Evolutionary conservation across 2,888 invertebrate species (phyloP).

Genomic region (Pteria penguin): DNA sequence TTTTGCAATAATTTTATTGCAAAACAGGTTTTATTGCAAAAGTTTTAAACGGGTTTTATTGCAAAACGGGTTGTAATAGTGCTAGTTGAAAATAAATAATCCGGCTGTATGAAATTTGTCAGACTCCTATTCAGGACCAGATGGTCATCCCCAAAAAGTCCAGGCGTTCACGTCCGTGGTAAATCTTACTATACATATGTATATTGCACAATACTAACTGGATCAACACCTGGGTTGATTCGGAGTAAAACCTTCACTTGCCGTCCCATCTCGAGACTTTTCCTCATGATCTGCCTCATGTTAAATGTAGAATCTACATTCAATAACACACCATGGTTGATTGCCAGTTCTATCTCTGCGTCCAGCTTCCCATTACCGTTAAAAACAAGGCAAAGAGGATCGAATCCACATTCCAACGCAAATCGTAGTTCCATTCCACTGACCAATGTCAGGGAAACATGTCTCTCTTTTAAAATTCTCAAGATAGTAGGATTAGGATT

Average conservation of each 20-base stretch:
- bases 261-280: constrained; percentile 55
- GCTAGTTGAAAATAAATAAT: too few relatives aligned
- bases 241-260: constrained; percentile 75
- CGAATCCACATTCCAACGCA: constrained; percentile 77
- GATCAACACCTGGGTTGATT: constrained; percentile 76
- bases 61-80: too few relatives aligned
- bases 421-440: constrained; percentile 79
- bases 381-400: constrained; percentile 72
- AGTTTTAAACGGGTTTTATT: too few relatives aligned
- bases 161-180: too few relatives aligned
- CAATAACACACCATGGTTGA: constrained; percentile 75
- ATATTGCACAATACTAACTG: too few relatives aligned
- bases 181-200: too few relatives aligned
- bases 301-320: constrained; percentile 80
- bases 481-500: constrained; percentile 76
- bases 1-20: too few relatives aligned
- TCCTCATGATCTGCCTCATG: constrained; percentile 70
- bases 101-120: too few relatives aligned
- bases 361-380: constrained; percentile 80
- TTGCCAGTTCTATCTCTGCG: constrained; percentile 79
- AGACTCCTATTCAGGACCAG: too few relatives aligned
- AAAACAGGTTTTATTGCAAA: too few relatives aligned
- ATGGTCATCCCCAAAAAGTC: too few relatives aligned
- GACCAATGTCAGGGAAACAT: constrained; percentile 72
- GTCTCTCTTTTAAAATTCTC: constrained; percentile 61